Evolutionary conservation across 2,888 invertebrate genomes (phyloP), one percentile per base, ranked within the genome.

Genomic region (Caenorhabditis wallacei): DNA sequence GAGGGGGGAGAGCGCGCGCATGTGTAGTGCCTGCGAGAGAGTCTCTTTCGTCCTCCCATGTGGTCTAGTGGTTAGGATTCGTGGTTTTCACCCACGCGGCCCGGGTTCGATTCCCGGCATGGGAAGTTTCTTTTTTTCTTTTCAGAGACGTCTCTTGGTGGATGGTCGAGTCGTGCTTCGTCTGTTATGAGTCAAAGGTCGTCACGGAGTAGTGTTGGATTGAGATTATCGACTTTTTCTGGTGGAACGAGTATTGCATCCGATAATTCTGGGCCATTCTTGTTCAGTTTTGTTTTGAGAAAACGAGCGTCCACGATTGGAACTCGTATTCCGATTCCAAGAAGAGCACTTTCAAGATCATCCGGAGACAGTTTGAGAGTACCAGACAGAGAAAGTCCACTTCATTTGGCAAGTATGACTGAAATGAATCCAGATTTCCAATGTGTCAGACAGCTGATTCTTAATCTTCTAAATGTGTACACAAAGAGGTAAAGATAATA

Each of bases 371-470:
- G 89, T 84, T 82, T 91, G 20, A 80, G 90, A 20, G 91, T 91
- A 16, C 91, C 91, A 0, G 91, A 91, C 51, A 82, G 91, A 85
- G 91, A 91, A 87, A 89, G 89, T 46, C 89, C 91, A 0, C 72
- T 91, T 5, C 90, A 90, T 69, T 69, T 91, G 53, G 84, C 91
- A 13, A 87, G 88, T 20, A 89, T 89, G 84, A 88, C 84, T 20
- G 91, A 91, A 80, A 91, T 91, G 91, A 89, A 87, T 37, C 91
- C 91, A 0, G 91, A 91, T 74, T 91, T 91, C 70, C 91, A 91
- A 85, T 91, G 91, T 86, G 89, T 91, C 13, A 87, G 91, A 4
- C 91, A 91, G 66, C 85, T 91, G 16, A 82, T 91, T 54, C 80
- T 92, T 11, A 91, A 91, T 64, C 82, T 91, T 16, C 80, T 91